phyloP scores from a whole-genome alignment of 2,888 invertebrate species.

The Stenoptilia bipunctidactyla region DNA sequence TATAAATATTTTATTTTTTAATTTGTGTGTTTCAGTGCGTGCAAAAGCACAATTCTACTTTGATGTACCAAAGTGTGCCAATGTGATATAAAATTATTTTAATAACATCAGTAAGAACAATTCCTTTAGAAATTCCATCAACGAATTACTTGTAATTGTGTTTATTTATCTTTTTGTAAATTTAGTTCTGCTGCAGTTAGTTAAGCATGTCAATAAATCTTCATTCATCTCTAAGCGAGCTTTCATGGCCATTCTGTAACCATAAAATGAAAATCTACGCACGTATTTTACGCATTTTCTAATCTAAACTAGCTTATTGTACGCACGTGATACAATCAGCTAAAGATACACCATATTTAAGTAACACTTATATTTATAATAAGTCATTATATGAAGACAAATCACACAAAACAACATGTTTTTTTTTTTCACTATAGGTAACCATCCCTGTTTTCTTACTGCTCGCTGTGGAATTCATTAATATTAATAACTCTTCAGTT shows the following conservation, averaged over 20 bases:
- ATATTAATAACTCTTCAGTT: constrained; percentile 49
- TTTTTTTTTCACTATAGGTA: constrained; percentile 51
- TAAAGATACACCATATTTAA: constrained; percentile 46
- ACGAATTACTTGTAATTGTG: constrained; percentile 1
- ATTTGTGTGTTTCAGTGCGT: constrained; percentile 64
- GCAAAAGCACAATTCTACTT: constrained; percentile 67
- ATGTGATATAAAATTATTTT: constrained; percentile 40
- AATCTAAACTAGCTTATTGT: constrained; percentile 51
- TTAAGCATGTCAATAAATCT: constrained; percentile 6
- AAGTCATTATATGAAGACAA: constrained; percentile 31
- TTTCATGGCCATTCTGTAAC: constrained; percentile 26
- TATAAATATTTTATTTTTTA: constrained; percentile 42
- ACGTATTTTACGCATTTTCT: constrained; percentile 37
- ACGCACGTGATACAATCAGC: constrained; percentile 48
- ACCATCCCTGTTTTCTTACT: constrained; percentile 71
- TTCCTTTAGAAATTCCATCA: constrained; percentile 35
- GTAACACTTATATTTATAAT: constrained; percentile 57
- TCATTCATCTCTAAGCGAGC: constrained; percentile 64
- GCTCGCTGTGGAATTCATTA: constrained; percentile 57
- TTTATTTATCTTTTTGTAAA: background rate
- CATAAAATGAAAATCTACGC: constrained; percentile 18
- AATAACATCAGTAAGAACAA: constrained; percentile 33
- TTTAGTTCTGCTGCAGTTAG: background rate
- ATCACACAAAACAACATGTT: constrained; percentile 59
- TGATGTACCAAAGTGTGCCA: constrained; percentile 38